Evolutionary conservation across 1,140 invertebrate genomes (phyloP).

Genomic region (Bombus consobrinus): DNA sequence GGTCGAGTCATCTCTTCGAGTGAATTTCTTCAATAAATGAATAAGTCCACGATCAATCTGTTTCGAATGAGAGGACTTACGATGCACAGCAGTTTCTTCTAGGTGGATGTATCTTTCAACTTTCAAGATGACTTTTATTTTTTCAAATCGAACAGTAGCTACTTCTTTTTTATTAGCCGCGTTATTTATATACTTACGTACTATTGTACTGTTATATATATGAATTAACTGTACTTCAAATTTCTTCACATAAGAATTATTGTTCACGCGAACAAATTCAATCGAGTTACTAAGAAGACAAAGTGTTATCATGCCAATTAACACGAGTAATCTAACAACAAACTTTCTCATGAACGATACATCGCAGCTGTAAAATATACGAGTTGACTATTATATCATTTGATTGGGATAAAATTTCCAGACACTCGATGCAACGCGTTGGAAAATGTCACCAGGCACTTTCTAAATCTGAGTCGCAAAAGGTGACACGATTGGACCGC

Average conservation of each 20-base stretch:
- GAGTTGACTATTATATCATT: conserved; percentile 5
- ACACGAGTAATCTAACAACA: background rate
- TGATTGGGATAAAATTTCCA: conserved; percentile 2
- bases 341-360: background rate
- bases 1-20: too few relatives aligned
- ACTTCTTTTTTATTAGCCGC: too few relatives aligned
- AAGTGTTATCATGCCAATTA: background rate
- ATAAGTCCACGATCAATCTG: too few relatives aligned
- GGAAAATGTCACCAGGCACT: conserved; percentile 59
- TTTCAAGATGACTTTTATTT: background rate
- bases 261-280: background rate
- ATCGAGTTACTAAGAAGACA: background rate
- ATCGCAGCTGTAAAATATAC: background rate
- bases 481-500: conserved; percentile 28
- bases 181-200: background rate
- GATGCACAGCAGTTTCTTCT: background rate
- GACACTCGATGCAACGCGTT: conserved; percentile 11
- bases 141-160: background rate
- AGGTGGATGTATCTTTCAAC: background rate
- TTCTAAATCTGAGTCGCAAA: conserved; percentile 58
- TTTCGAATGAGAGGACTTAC: too few relatives aligned
- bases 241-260: background rate
- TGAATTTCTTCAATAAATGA: background rate
- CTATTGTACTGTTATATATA: background rate
- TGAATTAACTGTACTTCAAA: background rate